These are phyloP conservation scores for Phrynocephalus guinanensis DNA, from an alignment of 2,797 vertebrate genomes.

Conservation along the genomic window DNA sequence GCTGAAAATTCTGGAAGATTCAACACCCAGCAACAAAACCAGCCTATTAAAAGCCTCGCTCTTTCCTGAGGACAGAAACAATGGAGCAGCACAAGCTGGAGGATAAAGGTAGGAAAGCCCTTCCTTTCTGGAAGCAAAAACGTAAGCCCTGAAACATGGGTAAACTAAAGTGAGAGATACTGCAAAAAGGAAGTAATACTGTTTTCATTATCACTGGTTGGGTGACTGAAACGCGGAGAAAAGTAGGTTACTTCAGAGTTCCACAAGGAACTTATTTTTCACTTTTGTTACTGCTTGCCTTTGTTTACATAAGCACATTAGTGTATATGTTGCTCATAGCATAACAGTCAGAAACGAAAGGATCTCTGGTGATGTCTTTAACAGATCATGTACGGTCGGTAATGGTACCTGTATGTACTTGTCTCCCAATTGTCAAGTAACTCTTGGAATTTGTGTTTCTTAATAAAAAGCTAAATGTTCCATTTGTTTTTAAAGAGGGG, in stretches of 20 bases:
- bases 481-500: too few species aligned
- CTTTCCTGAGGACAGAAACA: conserved; percentile 51
- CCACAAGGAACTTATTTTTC: neutral
- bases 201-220: neutral
- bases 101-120: conserved; percentile 53
- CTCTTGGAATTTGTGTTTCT: too few species aligned
- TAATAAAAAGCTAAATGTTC: too few species aligned
- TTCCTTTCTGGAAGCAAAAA: conserved; percentile 43
- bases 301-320: neutral
- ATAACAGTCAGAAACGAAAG: neutral
- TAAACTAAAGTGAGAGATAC: conserved; percentile 27
- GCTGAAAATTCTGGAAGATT: conserved; percentile 37
- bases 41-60: conserved; percentile 37
- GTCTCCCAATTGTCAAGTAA: too few species aligned
- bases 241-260: neutral
- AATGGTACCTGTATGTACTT: too few species aligned
- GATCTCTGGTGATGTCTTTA: neutral
- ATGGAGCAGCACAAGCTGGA: conserved; percentile 41
- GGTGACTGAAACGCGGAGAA: neutral
- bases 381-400: neutral
- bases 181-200: conserved; percentile 30
- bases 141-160: neutral
- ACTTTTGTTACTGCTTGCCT: neutral
- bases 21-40: conserved; percentile 34
- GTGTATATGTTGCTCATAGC: neutral